Conservation (phyloP, 2,113 vertebrate genomes). For the Gnathonemus longibarbis region DNA sequence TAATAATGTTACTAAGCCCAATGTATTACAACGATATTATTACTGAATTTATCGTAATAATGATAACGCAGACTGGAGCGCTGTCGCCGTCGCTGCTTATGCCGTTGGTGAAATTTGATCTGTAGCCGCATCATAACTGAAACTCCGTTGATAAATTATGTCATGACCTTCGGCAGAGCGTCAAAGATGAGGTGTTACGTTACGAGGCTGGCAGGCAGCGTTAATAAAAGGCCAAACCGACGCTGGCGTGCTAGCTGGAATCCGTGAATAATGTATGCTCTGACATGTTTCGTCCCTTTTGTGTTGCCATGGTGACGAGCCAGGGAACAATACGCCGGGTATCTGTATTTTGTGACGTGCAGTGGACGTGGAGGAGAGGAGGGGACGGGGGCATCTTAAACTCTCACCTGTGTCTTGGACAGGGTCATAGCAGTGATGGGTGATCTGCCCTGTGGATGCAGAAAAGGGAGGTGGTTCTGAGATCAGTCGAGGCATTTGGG, state of each 20-base stretch:
- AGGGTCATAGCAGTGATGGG: slow-evolving; percentile 66
- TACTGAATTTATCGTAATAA: background rate
- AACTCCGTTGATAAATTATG: background rate
- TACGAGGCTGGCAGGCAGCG: background rate
- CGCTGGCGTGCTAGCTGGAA: background rate
- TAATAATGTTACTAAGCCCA: background rate
- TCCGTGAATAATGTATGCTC: slow-evolving; percentile 29
- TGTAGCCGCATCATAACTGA: background rate
- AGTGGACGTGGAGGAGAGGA: background rate
- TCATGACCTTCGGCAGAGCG: background rate
- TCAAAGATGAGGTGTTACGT: background rate
- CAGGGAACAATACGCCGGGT: background rate
- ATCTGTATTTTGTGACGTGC: slow-evolving; percentile 15
- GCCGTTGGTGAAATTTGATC: background rate
- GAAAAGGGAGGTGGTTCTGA: background rate
- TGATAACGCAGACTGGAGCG: background rate
- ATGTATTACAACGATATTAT: background rate
- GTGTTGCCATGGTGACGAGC: slow-evolving; percentile 33
- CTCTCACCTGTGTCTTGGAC: slow-evolving; percentile 68
- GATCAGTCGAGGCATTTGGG: background rate
- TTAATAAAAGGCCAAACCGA: background rate
- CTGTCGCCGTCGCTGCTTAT: background rate
- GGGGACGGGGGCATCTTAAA: background rate
- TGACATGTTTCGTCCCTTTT: slow-evolving; percentile 20
- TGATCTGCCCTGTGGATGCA: slow-evolving; percentile 57